Conservation (phyloP, 35 echinoderm and acorn worm genomes). For the Apostichopus parvimensis region DNA sequence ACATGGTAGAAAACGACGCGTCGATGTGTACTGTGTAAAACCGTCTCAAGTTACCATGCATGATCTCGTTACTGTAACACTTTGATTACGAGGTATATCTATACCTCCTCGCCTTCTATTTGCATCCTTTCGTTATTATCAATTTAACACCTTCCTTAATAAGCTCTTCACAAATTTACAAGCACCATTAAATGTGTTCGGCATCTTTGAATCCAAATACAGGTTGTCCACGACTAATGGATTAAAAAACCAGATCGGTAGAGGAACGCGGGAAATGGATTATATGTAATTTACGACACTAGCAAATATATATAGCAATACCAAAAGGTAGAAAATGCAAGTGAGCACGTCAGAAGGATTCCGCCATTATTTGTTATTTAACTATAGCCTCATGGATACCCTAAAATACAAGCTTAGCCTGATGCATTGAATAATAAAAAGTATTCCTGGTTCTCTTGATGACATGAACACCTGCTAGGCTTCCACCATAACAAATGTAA, state of each 20-base stretch:
- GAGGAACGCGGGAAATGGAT: not conserved
- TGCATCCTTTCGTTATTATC: not conserved
- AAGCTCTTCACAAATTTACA: conserved; percentile 1
- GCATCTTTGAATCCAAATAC: not conserved
- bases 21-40: not conserved
- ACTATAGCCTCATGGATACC: not conserved
- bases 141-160: not conserved
- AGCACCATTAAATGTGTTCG: not conserved
- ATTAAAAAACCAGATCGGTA: not conserved
- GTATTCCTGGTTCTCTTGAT: not conserved
- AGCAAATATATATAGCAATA: not conserved
- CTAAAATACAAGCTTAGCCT: not conserved
- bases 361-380: not conserved
- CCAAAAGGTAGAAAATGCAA: not conserved
- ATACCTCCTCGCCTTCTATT: not conserved
- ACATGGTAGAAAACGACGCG: not conserved
- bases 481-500: not conserved
- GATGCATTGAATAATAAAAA: not conserved
- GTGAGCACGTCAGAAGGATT: not conserved
- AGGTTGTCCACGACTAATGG: not conserved
- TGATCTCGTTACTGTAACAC: not conserved
- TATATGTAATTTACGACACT: not conserved
- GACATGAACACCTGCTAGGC: not conserved
- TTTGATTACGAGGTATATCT: not conserved
- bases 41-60: not conserved